These are phyloP conservation scores for Ctenoplectra terminalis DNA, from an alignment of 1,140 invertebrate species.

Conservation along the genomic window DNA sequence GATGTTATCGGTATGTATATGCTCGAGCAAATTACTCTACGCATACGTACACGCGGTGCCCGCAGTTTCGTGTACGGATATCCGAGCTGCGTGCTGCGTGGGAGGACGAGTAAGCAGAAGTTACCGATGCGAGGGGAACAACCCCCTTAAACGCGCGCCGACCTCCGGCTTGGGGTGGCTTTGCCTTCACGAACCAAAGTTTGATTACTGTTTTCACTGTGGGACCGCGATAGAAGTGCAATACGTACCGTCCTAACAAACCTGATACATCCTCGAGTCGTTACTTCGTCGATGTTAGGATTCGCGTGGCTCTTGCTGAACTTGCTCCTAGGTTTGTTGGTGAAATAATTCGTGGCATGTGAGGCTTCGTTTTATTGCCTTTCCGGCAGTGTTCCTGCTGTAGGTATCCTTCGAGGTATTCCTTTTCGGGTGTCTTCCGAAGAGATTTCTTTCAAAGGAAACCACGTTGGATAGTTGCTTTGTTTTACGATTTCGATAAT, in stretches of 20 bases:
- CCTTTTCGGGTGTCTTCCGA: too few relatives aligned
- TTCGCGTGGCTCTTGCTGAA: not conserved
- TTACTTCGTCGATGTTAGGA: slow-evolving; percentile 35
- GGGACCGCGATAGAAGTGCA: slow-evolving; percentile 37
- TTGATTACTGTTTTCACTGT: slow-evolving; percentile 66
- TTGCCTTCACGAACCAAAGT: slow-evolving; percentile 55
- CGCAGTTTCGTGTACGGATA: slow-evolving; percentile 19
- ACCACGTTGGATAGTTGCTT: not conserved
- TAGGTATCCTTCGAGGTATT: not conserved
- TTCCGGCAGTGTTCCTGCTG: not conserved
- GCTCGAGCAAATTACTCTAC: slow-evolving; percentile 18
- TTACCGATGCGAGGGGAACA: slow-evolving; percentile 54
- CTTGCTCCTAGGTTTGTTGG: not conserved
- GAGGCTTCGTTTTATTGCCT: not conserved
- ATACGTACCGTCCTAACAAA: slow-evolving; percentile 44
- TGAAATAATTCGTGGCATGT: slow-evolving; percentile 10
- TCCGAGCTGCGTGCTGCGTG: not conserved
- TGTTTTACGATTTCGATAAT: not conserved
- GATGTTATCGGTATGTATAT: slow-evolving; percentile 14
- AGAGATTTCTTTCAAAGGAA: too few relatives aligned
- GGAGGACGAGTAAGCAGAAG: slow-evolving; percentile 48
- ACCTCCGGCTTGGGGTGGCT: slow-evolving; percentile 36
- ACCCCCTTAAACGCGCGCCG: slow-evolving; percentile 45
- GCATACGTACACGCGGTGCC: not conserved
- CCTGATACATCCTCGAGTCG: slow-evolving; percentile 15